These are phyloP conservation scores for Leucopsar rothschildi DNA, from an alignment of 2,113 vertebrate species.

Conservation along the genomic window DNA sequence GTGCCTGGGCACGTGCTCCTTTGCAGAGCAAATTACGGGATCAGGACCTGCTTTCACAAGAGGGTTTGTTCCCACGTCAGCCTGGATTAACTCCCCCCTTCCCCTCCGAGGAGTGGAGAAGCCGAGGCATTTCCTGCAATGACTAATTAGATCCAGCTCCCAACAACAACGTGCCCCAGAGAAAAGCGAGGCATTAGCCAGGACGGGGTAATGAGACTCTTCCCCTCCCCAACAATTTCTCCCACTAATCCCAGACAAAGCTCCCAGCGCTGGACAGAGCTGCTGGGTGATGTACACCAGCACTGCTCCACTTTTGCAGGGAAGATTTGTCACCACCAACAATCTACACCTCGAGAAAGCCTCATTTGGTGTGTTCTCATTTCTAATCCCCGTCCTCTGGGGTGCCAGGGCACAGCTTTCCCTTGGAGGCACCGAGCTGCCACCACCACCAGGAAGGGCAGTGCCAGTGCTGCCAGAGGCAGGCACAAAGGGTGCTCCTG, in stretches of 20 bases:
- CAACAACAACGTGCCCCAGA: background rate
- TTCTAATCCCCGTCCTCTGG: background rate
- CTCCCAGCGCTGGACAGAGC: accelerated
- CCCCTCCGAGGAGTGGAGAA: background rate
- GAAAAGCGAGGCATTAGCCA: background rate
- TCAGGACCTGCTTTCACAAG: background rate
- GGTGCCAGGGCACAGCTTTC: background rate
- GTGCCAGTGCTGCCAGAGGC: background rate
- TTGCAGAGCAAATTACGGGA: background rate
- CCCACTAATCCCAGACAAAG: background rate
- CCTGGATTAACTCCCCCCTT: background rate
- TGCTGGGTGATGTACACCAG: background rate
- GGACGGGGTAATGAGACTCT: background rate
- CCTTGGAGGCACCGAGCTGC: background rate
- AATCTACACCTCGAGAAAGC: background rate
- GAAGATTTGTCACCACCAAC: background rate
- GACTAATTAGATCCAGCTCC: slow-evolving; percentile 2
- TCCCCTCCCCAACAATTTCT: background rate
- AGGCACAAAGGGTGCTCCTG: background rate
- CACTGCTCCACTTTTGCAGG: background rate
- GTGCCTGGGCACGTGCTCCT: background rate
- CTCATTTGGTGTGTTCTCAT: background rate
- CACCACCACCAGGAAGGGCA: background rate
- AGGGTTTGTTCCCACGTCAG: background rate
- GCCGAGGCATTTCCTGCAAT: background rate